Evolutionary conservation across 2,888 invertebrate species (phyloP), one percentile per base, ranked within the genome.

Genomic region (Muschampia plurimacula): DNA sequence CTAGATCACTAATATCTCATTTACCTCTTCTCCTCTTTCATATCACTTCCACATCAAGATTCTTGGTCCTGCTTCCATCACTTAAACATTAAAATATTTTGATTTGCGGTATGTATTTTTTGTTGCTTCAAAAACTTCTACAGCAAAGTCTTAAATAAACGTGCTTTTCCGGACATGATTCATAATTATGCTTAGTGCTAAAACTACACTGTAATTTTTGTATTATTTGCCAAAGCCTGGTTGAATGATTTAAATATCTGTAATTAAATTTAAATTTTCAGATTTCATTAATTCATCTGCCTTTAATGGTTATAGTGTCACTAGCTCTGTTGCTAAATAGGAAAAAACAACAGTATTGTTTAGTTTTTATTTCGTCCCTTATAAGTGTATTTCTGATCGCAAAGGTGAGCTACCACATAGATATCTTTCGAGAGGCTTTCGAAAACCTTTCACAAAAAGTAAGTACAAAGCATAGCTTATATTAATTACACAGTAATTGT

Each of bases 341-440:
- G 32, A 60, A 32, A 60, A 60, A 36, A 36, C 60, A 60, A 60
- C 60, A 7, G 13, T 60, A n/a, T 36, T 60, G 60, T 36, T n/a
- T 60, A 36, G 13, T 36, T 36, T 36, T 60, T 60, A 60, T 36
- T 12, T 60, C 60, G 36, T 60, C 36, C n/a, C 36, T 60, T 7
- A 60, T 60, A 9, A 60, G n/a, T 60, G n/a, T 60, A 3, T 13
- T 36, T 7, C 10, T 36, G 36, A 13, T 60, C n/a, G 36, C 13
- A 60, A 60, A 36, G 36, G 36, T 60, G 32, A 60, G 32, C 13
- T 36, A 32, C n/a, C 60, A 60, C 7, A 36, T 36, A 36, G 10
- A 59, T 6, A 1, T 32, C 12, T 28, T 32, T 13, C 28, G 15
- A 55, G 55, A 15, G 55, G n/a, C 0, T n/a, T 49, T n/a, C 7